Base-by-base conservation (phyloP, 2,113 vertebrate genomes). In the Macrotis lagotis region DNA sequence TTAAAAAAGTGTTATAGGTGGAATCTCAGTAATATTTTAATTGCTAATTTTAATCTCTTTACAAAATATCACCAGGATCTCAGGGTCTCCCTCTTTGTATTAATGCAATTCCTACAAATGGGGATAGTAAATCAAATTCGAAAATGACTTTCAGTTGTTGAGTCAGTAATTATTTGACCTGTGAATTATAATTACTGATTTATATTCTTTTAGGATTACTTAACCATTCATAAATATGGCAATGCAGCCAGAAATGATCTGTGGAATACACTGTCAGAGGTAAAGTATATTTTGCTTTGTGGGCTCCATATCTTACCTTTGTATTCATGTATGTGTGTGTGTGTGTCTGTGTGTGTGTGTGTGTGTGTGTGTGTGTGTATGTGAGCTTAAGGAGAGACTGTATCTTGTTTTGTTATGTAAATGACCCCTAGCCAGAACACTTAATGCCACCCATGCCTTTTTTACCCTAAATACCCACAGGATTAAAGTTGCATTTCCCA, bases 171-270 rank as follows among this genome's bases (percentile, higher is more conserved):
- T 97, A 14, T 92, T 98, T 98, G 96, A 48, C 74, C 94, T 96
- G 92, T 96, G 66, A 98, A 92, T 95, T 96, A 19, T 98, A 97
- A 98, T 97, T 90, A 96, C 26, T 97, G 95, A 96, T 97, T 97
- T 97, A 49, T 98, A 89, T 98, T 98, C 98, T 98, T 98, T 48
- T 98, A 99, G 99, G 99, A 99, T 97, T 99, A 99, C 96, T 98
- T 99, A 98, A 99, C 99, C 97, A 99, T 99, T 98, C 99, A 99
- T 97, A 99, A 99, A 98, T 99, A 99, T 97, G 98, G 99, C 96
- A 99, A 99, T 96, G 99, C 99, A 88, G 99, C 99, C 96, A 98
- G 99, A 98, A 99, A 99, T 90, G 99, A 99, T 98, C 99, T 99
- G 88, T 99, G 99, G 99, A 99, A 98, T 97, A 99, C 99, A 48